Evolutionary conservation across 35 echinoderm and acorn worm species (phyloP).

Genomic region (Hemicentrotus pulcherrimus): DNA sequence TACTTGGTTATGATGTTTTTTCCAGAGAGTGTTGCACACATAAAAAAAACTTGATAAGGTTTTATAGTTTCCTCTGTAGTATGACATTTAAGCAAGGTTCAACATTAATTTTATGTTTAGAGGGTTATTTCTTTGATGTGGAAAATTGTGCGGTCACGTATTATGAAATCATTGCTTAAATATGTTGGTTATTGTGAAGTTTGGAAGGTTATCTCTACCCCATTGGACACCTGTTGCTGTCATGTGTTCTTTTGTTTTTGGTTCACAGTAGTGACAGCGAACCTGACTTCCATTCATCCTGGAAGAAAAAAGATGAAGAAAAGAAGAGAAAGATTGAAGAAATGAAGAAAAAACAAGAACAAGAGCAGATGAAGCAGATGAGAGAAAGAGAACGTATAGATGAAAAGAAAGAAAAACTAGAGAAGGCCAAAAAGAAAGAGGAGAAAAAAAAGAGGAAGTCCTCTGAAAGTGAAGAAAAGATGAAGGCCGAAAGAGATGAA

Average conservation of each 20-base stretch:
- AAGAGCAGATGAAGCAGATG: constrained; percentile 68
- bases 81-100: no score
- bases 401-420: constrained; percentile 77
- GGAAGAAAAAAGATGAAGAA: constrained; percentile 58
- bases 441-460: constrained; percentile 65
- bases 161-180: no score
- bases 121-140: no score
- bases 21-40: no score
- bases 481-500: background rate
- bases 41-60: no score
- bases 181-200: no score
- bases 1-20: no score
- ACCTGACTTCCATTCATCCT: background rate
- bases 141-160: no score
- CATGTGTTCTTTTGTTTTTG: background rate
- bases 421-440: constrained; percentile 82
- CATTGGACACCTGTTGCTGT: no score
- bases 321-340: constrained; percentile 73
- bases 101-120: no score
- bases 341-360: constrained; percentile 64
- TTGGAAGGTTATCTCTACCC: no score
- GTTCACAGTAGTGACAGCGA: constrained; percentile 11
- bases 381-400: constrained; percentile 75
- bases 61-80: no score
- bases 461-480: constrained; percentile 52